phyloP scores from a whole-genome alignment of 2,888 invertebrate species.

The Stenchaetothrips biformis region DNA sequence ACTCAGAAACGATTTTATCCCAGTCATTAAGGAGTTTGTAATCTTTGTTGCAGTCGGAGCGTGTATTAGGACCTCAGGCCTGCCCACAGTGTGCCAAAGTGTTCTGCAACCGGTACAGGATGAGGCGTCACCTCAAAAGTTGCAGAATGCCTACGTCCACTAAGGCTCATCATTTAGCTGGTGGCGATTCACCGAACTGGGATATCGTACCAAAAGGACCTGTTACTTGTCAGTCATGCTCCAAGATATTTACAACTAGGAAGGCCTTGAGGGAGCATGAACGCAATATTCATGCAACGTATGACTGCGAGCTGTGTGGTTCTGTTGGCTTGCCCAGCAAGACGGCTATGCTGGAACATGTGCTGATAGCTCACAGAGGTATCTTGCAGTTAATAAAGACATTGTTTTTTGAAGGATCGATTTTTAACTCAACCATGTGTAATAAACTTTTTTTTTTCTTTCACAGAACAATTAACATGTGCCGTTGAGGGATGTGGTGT shows the following conservation, averaged over 20 bases:
- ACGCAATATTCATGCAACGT: slow-evolving; percentile 50
- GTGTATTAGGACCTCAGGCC: background rate
- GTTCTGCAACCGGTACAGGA: background rate
- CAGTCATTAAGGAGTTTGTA: background rate
- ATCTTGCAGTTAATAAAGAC: background rate
- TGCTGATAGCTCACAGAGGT: slow-evolving; percentile 39
- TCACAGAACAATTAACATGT: slow-evolving; percentile 37
- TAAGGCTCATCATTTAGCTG: background rate
- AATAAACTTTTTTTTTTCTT: background rate
- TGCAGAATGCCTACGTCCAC: background rate
- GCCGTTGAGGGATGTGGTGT: slow-evolving; percentile 26
- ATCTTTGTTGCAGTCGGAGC: background rate
- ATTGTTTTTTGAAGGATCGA: background rate
- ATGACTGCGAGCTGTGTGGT: slow-evolving; percentile 54
- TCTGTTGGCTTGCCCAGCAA: slow-evolving; percentile 53
- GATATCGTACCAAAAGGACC: slow-evolving; percentile 34
- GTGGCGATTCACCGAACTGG: background rate
- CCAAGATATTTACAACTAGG: slow-evolving; percentile 51
- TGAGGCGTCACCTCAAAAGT: background rate
- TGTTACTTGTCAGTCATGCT: slow-evolving; percentile 52
- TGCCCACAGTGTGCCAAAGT: slow-evolving; percentile 10
- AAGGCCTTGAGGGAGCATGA: slow-evolving; percentile 53
- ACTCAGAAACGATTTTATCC: background rate
- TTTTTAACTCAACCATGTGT: background rate
- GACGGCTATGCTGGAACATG: slow-evolving; percentile 55